A percentile compares a stretch with the other conserved stretches of the same genome.
These are phyloP conservation scores for Rousettus leschenaultii DNA, from an alignment of 2,113 vertebrate genomes.

Conservation along the genomic window DNA sequence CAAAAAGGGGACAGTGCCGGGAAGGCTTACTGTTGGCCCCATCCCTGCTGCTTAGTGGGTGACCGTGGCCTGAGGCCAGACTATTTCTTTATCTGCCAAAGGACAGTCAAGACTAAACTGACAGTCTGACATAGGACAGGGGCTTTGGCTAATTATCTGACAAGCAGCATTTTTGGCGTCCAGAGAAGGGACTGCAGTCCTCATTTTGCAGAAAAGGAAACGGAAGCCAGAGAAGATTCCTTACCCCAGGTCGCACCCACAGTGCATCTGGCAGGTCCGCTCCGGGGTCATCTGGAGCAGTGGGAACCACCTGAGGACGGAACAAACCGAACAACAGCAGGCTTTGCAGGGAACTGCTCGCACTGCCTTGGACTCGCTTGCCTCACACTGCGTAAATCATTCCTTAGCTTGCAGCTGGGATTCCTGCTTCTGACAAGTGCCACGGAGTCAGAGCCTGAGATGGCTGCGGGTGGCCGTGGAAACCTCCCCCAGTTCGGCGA, in stretches of 20 bases:
- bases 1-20: neutral
- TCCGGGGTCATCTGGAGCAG: neutral
- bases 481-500: neutral
- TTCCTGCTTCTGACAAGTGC: neutral
- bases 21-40: rapidly evolving
- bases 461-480: neutral
- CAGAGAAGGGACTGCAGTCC: neutral
- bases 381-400: rapidly evolving
- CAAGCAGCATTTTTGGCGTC: too few relatives aligned
- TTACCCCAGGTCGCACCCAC: neutral
- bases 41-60: neutral
- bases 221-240: neutral
- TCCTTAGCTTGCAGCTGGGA: neutral
- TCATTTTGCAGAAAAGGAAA: neutral
- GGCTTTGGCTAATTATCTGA: neutral
- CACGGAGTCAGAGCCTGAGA: rapidly evolving
- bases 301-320: too few relatives aligned
- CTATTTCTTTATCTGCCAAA: too few relatives aligned
- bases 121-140: rapidly evolving
- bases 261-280: rapidly evolving
- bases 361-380: rapidly evolving
- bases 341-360: neutral
- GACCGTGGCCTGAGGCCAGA: neutral
- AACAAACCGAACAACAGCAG: neutral
- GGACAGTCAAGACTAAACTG: rapidly evolving